A percentile compares a stretch with the other conserved stretches of the same genome.
Conservation (phyloP, 2,888 invertebrate species). For the Adelphocoris suturalis region DNA sequence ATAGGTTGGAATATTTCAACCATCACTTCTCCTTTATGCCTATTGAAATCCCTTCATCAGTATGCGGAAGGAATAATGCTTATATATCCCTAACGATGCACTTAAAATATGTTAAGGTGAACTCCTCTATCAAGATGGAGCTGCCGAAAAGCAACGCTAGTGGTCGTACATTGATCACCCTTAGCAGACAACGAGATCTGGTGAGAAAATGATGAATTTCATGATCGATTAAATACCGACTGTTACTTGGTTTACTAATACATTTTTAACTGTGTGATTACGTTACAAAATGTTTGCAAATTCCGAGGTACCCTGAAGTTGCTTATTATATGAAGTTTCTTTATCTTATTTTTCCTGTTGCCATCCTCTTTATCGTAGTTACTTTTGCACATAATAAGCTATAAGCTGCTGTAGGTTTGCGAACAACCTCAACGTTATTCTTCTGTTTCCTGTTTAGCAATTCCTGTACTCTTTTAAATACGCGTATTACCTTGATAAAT, state of each 20-base stretch:
- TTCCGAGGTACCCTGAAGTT: neutral
- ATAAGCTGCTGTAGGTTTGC: too few species aligned
- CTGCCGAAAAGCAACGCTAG: conserved; percentile 61
- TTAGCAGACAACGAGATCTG: conserved; percentile 65
- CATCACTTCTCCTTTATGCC: too few species aligned
- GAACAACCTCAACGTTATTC: too few species aligned
- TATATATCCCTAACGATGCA: neutral
- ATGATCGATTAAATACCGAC: neutral
- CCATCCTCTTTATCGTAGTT: too few species aligned
- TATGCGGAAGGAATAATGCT: conserved; percentile 18
- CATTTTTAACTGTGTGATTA: neutral
- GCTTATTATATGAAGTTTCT: neutral
- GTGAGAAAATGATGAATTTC: conserved; percentile 38
- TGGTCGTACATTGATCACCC: conserved; percentile 67
- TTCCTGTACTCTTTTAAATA: too few species aligned
- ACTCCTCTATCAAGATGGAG: conserved; percentile 64
- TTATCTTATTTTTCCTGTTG: neutral
- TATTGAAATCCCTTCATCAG: neutral
- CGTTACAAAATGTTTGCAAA: neutral
- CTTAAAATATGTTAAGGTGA: conserved; percentile 65
- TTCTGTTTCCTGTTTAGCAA: too few species aligned
- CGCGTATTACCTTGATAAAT: too few species aligned
- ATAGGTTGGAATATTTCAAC: too few species aligned
- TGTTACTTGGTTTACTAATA: neutral
- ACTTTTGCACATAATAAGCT: too few species aligned